Conservation (phyloP, 1,140 invertebrate genomes). For the Ooceraea biroi region DNA sequence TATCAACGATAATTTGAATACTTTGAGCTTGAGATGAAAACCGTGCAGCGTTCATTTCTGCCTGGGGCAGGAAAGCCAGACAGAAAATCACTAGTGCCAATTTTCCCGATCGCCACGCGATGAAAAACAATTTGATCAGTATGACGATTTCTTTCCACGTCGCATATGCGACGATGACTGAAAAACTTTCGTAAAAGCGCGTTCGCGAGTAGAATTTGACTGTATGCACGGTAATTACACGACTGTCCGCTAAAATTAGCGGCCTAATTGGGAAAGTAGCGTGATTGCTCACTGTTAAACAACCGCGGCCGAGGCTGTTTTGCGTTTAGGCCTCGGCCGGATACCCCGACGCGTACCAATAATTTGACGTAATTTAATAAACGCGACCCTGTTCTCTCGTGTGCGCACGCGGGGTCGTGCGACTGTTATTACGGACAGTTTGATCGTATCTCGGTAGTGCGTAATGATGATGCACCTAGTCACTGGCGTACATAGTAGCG, state of each 20-base stretch:
- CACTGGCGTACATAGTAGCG: slow-evolving; percentile 56
- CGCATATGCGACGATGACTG: no score
- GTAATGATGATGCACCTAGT: slow-evolving; percentile 79
- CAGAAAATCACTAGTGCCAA: no score
- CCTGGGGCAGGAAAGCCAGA: no score
- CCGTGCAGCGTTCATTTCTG: no score
- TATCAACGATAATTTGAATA: slow-evolving; percentile 1
- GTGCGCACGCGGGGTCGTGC: slow-evolving; percentile 71
- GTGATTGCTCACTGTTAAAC: slow-evolving; percentile 62
- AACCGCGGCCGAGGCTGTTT: slow-evolving; percentile 35
- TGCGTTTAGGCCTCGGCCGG: slow-evolving; percentile 52
- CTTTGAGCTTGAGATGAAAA: background rate
- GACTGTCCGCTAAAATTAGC: slow-evolving; percentile 54
- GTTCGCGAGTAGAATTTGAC: no score
- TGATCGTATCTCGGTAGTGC: slow-evolving; percentile 79
- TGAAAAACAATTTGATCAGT: no score
- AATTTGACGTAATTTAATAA: slow-evolving; percentile 84
- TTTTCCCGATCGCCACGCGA: no score
- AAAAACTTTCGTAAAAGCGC: no score
- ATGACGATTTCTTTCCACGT: no score
- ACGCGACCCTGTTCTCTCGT: slow-evolving; percentile 76
- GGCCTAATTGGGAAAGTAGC: slow-evolving; percentile 69
- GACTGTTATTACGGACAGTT: slow-evolving; percentile 82
- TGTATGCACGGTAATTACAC: slow-evolving; percentile 37
- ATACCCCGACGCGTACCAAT: slow-evolving; percentile 76